Conservation (phyloP, 2,888 invertebrate genomes). For the Vanessa cardui region DNA sequence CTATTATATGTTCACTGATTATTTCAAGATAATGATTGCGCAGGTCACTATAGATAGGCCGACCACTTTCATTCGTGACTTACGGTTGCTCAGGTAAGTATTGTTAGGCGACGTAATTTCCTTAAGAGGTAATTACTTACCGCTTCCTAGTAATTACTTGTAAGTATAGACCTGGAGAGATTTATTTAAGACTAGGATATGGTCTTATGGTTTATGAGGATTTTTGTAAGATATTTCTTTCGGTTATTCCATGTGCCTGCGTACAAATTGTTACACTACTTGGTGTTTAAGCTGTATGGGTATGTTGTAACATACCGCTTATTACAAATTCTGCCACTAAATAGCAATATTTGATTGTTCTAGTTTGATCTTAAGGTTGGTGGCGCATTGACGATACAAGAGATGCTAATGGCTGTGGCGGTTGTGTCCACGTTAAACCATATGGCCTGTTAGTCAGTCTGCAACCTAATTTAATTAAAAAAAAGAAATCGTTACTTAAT, state of each 20-base stretch:
- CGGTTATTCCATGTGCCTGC: background rate
- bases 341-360: too few species aligned
- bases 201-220: constrained; percentile 18
- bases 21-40: constrained; percentile 27
- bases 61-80: constrained; percentile 43
- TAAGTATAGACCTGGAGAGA: constrained; percentile 36
- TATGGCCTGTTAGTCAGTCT: too few species aligned
- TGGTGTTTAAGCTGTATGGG: too few species aligned
- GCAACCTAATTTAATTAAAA: too few species aligned
- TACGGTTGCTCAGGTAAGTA: constrained; percentile 38
- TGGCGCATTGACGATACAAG: too few species aligned
- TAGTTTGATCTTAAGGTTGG: too few species aligned
- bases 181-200: constrained; percentile 32
- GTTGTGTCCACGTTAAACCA: too few species aligned
- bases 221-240: background rate
- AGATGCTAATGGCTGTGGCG: too few species aligned
- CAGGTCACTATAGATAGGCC: constrained; percentile 36
- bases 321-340: too few species aligned
- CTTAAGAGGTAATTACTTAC: constrained; percentile 41
- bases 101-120: constrained; percentile 44
- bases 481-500: too few species aligned
- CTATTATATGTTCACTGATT: constrained; percentile 20
- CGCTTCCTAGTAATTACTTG: constrained; percentile 45
- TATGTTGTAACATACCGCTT: too few species aligned
- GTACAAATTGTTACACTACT: too few species aligned